Base-by-base conservation (phyloP, 2,797 vertebrate species). In the Ptychadena robeensis region DNA sequence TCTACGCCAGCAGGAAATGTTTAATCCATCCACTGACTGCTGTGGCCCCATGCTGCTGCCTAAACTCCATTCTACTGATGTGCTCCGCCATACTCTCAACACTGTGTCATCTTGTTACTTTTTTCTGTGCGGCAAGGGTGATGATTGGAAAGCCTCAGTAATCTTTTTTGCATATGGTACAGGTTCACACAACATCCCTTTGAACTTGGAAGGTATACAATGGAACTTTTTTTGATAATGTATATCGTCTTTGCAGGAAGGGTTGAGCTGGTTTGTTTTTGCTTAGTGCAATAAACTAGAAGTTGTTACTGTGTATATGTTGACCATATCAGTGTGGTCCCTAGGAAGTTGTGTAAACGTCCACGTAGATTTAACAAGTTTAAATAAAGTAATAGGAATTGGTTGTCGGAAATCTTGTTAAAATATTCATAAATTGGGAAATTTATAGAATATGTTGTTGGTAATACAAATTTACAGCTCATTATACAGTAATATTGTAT, bases 1-100 rank as follows among this genome's bases (percentile, higher is more conserved):
- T 80, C 22, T 64, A 44, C 4, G 53, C 82, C 76, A 77, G 82
- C 76, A 85, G 77, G 82, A 85, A 75, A 75, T 75, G 72, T 85
- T 69, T 48, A 79, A 79, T 79, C 76, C 71, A 3, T 53, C 40
- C 59, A 72, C 44, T 30, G 63, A 80, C 77, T 80, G 77, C 77
- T 80, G 77, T 69, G 76, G 40, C 76, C 34, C 69, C 82, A 79
- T 61, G 74, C 75, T 79, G 82, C 32, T 72, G 72, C 65, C 48
- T 67, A 38, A 68, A 67, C 66, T 28, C 34, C 37, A 53, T 48
- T 30, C 7, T 11, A 68, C 74, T 82, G 73, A 59, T 59, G 27
- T 8, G 74, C 74, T 77, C 57, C 25, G 9, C 80, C 65, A 69
- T 69, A 30, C 22, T 63, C 65, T 34, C 64, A 35, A 28, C 67